Evolutionary conservation across 2,113 vertebrate genomes (phyloP).

Genomic region (Peucedramus taeniatus): DNA sequence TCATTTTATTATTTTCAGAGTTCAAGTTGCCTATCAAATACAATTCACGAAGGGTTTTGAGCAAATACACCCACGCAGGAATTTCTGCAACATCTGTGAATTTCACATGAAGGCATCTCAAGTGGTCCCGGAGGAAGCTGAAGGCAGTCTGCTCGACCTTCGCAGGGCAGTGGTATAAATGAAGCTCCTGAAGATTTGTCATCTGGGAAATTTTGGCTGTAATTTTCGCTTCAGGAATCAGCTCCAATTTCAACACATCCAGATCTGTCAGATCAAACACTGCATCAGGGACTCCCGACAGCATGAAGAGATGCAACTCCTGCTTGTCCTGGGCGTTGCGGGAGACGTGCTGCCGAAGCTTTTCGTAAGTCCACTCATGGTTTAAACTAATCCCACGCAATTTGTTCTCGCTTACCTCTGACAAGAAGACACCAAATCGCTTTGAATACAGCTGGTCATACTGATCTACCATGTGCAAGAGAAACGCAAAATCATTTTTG

Average conservation of each 20-base stretch:
- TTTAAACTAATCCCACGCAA: constrained; percentile 94
- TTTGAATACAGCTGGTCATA: constrained; percentile 97
- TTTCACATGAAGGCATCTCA: constrained; percentile 97
- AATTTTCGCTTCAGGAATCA: constrained; percentile 95
- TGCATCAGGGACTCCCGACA: constrained; percentile 91
- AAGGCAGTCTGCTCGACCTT: constrained; percentile 98
- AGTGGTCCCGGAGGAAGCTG: constrained; percentile 95
- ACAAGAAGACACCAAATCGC: constrained; percentile 94
- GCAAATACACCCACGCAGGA: constrained; percentile 93
- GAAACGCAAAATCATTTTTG: constrained; percentile 97
- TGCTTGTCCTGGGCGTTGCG: constrained; percentile 91
- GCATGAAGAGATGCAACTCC: constrained; percentile 94
- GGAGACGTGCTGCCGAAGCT: constrained; percentile 90
- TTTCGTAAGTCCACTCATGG: constrained; percentile 97
- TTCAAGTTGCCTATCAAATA: constrained; percentile 95
- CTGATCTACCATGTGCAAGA: constrained; percentile 98
- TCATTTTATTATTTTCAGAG: constrained; percentile 99
- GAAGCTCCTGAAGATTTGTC: constrained; percentile 93
- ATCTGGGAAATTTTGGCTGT: constrained; percentile 97
- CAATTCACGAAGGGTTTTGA: constrained; percentile 91
- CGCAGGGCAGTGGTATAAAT: constrained; percentile 95
- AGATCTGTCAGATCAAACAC: constrained; percentile 94
- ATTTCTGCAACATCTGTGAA: constrained; percentile 98
- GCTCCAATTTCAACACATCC: constrained; percentile 92
- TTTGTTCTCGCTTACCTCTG: constrained; percentile 97